phyloP scores from a whole-genome alignment of 2,113 vertebrate genomes.

The Saccopteryx leptura region DNA sequence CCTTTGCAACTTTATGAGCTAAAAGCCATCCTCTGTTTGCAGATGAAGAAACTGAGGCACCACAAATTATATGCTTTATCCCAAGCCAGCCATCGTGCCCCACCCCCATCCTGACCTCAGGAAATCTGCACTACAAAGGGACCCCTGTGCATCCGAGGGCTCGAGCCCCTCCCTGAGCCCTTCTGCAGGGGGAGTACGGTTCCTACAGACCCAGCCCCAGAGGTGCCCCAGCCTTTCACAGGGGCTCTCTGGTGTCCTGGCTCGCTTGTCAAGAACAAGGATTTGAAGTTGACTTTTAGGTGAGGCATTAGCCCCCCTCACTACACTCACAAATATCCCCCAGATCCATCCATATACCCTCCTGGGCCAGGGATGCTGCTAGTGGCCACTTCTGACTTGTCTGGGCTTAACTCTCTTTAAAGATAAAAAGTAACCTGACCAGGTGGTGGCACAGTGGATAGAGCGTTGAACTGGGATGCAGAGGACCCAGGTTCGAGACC shows the following conservation, averaged over 20 bases:
- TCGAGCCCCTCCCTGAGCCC: neutral
- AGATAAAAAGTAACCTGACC: neutral
- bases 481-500: too few species aligned
- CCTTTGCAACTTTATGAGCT: neutral
- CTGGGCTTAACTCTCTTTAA: conserved; percentile 48
- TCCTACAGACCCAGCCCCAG: neutral
- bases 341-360: neutral
- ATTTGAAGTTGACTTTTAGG: neutral
- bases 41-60: neutral
- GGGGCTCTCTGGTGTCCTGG: conserved; percentile 19
- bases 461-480: too few species aligned
- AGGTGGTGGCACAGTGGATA: too few species aligned
- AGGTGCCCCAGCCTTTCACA: neutral
- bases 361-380: neutral
- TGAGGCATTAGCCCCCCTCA: neutral
- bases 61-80: neutral
- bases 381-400: neutral
- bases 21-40: neutral
- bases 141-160: fast-evolving
- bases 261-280: neutral
- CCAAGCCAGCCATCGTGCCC: neutral
- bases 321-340: neutral
- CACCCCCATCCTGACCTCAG: neutral
- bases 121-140: neutral
- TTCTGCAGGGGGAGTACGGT: neutral